A percentile compares a stretch with the other conserved stretches of the same genome.
phyloP scores from a whole-genome alignment of 2,797 vertebrate genomes.

The Dermochelys coriacea region DNA sequence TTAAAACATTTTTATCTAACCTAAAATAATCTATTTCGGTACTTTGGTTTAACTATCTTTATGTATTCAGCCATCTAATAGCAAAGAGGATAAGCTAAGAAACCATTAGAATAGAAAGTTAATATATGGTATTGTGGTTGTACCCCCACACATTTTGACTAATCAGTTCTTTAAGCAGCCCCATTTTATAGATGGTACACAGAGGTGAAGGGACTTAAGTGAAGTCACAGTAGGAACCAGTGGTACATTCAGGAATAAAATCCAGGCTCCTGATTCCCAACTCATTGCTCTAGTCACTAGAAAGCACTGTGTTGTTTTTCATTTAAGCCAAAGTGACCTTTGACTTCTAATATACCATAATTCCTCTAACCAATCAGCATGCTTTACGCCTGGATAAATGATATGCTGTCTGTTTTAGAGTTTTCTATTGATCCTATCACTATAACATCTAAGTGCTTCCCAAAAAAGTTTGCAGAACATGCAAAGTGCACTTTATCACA shows the following conservation, averaged over 20 bases:
- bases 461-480: neutral
- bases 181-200: neutral
- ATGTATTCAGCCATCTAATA: neutral
- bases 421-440: neutral
- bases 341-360: neutral
- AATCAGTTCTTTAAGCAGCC: neutral
- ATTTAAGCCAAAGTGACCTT: neutral
- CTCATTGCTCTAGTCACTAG: neutral
- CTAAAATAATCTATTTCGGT: neutral
- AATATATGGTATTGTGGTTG: neutral
- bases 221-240: neutral
- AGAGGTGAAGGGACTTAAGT: neutral
- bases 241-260: neutral
- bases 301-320: neutral
- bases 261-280: neutral
- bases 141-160: neutral
- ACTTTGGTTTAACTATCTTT: neutral
- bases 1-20: constrained; percentile 7
- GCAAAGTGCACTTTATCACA: neutral
- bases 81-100: neutral
- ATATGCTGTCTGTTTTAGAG: neutral
- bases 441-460: neutral
- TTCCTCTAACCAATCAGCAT: neutral
- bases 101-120: constrained; percentile 14
- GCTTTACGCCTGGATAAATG: neutral